phyloP scores from a whole-genome alignment of 2,113 vertebrate species.

The Plotosus lineatus region DNA sequence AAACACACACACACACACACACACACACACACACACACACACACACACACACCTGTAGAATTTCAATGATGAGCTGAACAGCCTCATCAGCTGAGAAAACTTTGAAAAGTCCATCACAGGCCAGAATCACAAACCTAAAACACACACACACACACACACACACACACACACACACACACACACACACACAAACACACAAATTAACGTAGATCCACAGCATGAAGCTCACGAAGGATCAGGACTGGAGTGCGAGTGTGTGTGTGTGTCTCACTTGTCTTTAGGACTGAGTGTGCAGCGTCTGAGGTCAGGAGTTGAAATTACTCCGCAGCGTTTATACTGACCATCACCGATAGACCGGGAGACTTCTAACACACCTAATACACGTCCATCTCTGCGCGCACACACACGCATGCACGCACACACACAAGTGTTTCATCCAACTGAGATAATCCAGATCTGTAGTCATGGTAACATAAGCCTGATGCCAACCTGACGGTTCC shows the following conservation, averaged over 20 bases:
- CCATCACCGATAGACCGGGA: conserved; percentile 96
- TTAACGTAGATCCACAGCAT: background rate
- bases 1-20: background rate
- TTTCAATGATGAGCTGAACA: conserved; percentile 82
- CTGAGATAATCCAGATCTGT: too few relatives aligned
- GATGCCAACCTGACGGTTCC: conserved; percentile 87
- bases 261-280: conserved; percentile 80
- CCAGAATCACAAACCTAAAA: conserved; percentile 90
- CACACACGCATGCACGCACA: conserved; percentile 27
- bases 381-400: conserved; percentile 83
- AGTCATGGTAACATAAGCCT: background rate
- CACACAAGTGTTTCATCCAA: background rate
- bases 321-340: conserved; percentile 94
- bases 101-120: conserved; percentile 96
- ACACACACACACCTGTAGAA: conserved; percentile 79
- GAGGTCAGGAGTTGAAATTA: conserved; percentile 90
- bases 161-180: conserved; percentile 18
- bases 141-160: conserved; percentile 33
- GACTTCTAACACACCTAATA: conserved; percentile 91
- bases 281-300: conserved; percentile 84
- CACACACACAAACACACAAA: background rate
- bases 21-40: conserved; percentile 6
- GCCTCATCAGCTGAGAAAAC: conserved; percentile 94
- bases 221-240: background rate
- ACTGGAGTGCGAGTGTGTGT: background rate